A percentile compares a stretch with the other conserved stretches of the same genome.
phyloP scores from a whole-genome alignment of 2,113 vertebrate genomes.

The Coryphaenoides rupestris region DNA sequence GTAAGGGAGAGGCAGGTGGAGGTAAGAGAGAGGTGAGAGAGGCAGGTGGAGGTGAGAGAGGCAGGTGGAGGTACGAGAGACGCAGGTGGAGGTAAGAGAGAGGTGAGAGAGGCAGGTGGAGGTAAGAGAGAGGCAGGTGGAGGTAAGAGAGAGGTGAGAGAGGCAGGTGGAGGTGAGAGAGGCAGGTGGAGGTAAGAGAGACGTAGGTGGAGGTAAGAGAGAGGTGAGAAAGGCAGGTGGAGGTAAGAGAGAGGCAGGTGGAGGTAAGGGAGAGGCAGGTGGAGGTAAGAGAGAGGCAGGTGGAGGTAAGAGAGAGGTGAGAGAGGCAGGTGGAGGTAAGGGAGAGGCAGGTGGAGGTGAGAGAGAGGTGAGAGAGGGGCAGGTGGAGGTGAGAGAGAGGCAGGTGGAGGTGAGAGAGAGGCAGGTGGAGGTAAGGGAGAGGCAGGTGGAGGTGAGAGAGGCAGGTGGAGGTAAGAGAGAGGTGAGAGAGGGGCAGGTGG shows the following conservation, averaged over 20 bases:
- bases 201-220: too few species aligned
- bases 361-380: conserved; percentile 81
- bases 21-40: too few species aligned
- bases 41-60: too few species aligned
- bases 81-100: too few species aligned
- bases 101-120: too few species aligned
- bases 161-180: too few species aligned
- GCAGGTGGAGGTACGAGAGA: too few species aligned
- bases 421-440: not conserved
- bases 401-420: conserved; percentile 7
- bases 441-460: conserved; percentile 70
- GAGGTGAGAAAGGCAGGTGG: conserved; percentile 71
- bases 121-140: too few species aligned
- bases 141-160: too few species aligned
- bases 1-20: too few species aligned
- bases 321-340: not conserved
- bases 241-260: not conserved
- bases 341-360: not conserved
- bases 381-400: conserved; percentile 97
- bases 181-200: too few species aligned
- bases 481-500: not conserved
- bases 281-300: conserved; percentile 87
- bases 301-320: conserved; percentile 76
- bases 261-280: not conserved
- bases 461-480: conserved; percentile 81